Evolutionary conservation across 2,113 vertebrate genomes (phyloP), one percentile per base, ranked within the genome.

Genomic region (Lepisosteus osseus): DNA sequence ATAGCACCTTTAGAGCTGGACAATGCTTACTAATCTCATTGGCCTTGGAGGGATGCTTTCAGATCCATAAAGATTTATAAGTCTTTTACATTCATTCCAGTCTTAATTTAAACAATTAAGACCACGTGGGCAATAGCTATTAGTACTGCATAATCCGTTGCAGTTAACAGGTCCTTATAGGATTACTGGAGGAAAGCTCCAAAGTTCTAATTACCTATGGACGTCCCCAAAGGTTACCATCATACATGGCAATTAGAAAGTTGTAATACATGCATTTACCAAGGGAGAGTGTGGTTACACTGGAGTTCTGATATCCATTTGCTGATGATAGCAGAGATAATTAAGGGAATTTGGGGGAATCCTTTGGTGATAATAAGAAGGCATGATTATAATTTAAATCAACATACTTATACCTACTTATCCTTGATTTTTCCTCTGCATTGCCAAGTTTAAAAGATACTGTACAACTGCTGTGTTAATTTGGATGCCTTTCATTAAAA

Each of bases 41-140:
- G 56, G 56, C 12, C 56, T 14, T 4, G 40, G 17, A 29, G 44
- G 14, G n/a, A 47, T 17, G n/a, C 43, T 29, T 29, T 6, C 43
- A 76, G 77, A 82, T 59, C 73, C 74, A 72, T 64, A 51, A 51
- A 51, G 47, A 51, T 51, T 51, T 5, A 47, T 62, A 75, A 72
- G 70, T 71, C 74, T 82, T 76, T 85, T 78, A 55, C 75, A 2
- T 67, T 76, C 72, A 83, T 85, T 85, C 87, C 88, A 81, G 82
- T 86, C 89, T 85, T 90, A 90, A 90, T 81, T 82, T 83, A 88
- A 89, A 88, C 84, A 90, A 91, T 89, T 88, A 89, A 85, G 47
- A 51, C 47, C 47, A 51, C 47, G 47, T 51, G 47, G 9, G 47
- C 47, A 51, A 51, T 6, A 6, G 47, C 47, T 86, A 86, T 89